A percentile compares a stretch with the other conserved stretches of the same genome.
Evolutionary conservation across 2,797 vertebrate genomes (phyloP).

Genomic region (Hirundo rustica): DNA sequence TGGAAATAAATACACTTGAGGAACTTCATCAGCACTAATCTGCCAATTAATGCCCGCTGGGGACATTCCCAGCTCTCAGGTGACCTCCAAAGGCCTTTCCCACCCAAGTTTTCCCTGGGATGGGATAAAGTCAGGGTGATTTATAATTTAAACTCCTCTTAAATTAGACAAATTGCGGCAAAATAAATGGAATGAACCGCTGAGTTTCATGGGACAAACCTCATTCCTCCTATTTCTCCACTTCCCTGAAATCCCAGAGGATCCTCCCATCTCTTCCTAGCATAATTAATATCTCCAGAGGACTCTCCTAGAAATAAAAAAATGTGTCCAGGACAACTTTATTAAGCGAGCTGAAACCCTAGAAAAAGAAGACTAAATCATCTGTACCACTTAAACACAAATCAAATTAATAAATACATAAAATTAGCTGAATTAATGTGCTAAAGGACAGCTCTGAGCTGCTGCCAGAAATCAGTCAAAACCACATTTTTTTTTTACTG

Average conservation of each 20-base stretch:
- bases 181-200: neutral
- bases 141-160: no score
- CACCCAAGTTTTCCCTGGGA: neutral
- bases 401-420: neutral
- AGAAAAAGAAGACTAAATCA: neutral
- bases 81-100: neutral
- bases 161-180: neutral
- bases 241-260: neutral
- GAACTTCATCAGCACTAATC: neutral
- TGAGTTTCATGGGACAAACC: neutral
- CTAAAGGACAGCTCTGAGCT: neutral
- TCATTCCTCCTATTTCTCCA: accelerated
- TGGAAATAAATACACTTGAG: neutral
- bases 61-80: neutral
- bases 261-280: neutral
- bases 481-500: accelerated
- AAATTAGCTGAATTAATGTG: neutral
- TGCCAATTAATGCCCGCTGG: neutral
- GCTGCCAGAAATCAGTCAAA: neutral
- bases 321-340: accelerated
- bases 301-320: neutral
- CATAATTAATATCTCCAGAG: neutral
- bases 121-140: neutral
- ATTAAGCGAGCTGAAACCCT: accelerated
- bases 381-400: neutral